These are phyloP conservation scores for Coenonympha arcania DNA, from an alignment of 2,888 invertebrate species.

Conservation along the genomic window DNA sequence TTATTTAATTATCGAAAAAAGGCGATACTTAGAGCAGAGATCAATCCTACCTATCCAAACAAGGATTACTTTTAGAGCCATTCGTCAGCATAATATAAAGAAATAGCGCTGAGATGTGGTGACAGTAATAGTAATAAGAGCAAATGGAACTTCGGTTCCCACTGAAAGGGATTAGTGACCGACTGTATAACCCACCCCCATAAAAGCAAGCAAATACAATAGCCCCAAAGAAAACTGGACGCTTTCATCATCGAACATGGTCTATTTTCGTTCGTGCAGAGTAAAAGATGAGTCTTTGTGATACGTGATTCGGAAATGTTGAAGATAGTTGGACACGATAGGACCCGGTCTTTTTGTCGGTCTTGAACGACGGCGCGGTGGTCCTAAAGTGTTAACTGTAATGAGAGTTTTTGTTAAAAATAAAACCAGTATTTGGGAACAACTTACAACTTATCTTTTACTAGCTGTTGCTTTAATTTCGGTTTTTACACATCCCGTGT, in stretches of 20 bases:
- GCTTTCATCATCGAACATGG: constrained; percentile 14
- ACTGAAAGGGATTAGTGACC: constrained; percentile 34
- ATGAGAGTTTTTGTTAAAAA: not conserved
- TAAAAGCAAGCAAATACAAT: constrained; percentile 19
- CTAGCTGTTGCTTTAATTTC: no score
- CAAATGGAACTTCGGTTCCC: constrained; percentile 43
- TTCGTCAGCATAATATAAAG: constrained; percentile 36
- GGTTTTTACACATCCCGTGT: no score
- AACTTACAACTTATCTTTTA: no score
- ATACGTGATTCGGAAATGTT: constrained; percentile 23
- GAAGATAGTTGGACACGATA: constrained; percentile 27
- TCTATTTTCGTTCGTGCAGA: constrained; percentile 17
- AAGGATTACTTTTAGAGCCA: constrained; percentile 21
- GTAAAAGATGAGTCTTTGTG: constrained; percentile 18
- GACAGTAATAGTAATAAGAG: constrained; percentile 49
- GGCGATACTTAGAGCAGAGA: no score
- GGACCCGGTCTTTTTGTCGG: constrained; percentile 23
- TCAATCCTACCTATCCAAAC: constrained; percentile 3
- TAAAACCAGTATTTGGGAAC: no score
- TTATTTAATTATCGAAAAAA: no score
- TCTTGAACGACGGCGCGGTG: constrained; percentile 21
- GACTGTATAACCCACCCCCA: constrained; percentile 22
- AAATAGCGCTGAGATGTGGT: constrained; percentile 44
- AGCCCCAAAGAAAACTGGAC: constrained; percentile 10
- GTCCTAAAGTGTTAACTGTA: constrained; percentile 5